Base-by-base conservation (phyloP, 2,113 vertebrate genomes). In the Rafetus swinhoei region DNA sequence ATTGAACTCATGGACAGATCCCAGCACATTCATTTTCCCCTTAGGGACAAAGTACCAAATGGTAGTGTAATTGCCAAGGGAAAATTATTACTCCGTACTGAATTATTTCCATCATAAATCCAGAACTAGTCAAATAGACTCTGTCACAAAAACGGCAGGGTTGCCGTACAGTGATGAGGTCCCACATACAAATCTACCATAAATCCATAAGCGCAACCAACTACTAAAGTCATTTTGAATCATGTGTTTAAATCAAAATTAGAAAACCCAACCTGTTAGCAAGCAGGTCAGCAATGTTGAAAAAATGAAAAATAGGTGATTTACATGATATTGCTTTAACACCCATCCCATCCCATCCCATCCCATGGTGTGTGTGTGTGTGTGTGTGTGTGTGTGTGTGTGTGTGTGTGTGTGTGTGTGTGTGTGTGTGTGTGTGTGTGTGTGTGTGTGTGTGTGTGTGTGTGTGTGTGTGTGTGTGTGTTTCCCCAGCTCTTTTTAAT, bases 71-170 rank as follows among this genome's bases (percentile, higher is more conserved):
- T 98, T 98, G 97, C 97, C 97, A 97, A 97, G 97, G 96, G 97
- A 98, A 98, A 98, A 98, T 98, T 98, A 98, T 98, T 97, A 97
- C 96, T 97, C 96, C 95, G 87, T 94, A 98, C 95, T 97, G 94
- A 98, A 98, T 98, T 98, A 98, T 98, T 97, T 97, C 97, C 89
- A 91, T 93, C 97, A 98, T 98, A 98, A 98, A 98, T 98, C 94
- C 95, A 84, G 95, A 93, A 95, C 87, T 93, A 97, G 97, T 97
- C 97, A 97, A 97, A 98, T 95, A 97, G 95, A 93, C 89, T 97
- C 85, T 95, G 95, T 97, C 97, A 98, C 97, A 96, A 96, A 97
- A 98, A 95, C 1, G 84, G 98, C 95, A 97, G 97, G 97, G 96
- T 52, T 97, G 97, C 95, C 1, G 3, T 96, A 96, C 88, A 95